Evolutionary conservation across 2,797 vertebrate species (phyloP), one percentile per base, ranked within the genome.

Genomic region (Borostomias antarcticus): DNA sequence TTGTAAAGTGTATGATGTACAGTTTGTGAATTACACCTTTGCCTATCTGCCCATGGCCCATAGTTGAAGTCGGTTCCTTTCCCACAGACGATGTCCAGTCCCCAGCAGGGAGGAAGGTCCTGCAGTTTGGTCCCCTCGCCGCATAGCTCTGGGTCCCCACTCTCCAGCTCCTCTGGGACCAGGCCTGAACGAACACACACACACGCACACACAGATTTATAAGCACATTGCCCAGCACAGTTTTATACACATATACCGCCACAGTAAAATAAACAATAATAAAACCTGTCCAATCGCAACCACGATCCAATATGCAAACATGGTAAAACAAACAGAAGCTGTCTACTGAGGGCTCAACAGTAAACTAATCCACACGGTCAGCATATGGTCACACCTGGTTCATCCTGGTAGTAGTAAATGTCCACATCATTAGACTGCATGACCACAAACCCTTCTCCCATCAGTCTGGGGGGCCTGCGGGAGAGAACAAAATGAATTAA

Each of bases 21-120:
- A 19, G 21, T 54, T 2, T 17, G 30, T 56, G n/a, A 29, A n/a
- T 7, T 32, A 59, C 87, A 98, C 98, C 98, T 97, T 83, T 99
- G 96, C 32, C 96, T 94, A 58, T 99, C 98, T 5, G 95, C 97
- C 98, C 98, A 99, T 0, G 97, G 98, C 1, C 98, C 98, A 6
- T 99, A 99, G 86, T 99, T 99, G 82, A 99, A 98, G 75, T 98
- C 96, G 1, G 97, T 99, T 84, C 97, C 98, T 92, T 99, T 99
- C 0, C 96, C 97, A 86, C 97, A 99, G 66, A 99, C 97, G 4
- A 99, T 98, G 72, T 99, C 98, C 77, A 99, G 87, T 60, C 98
- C 98, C 96, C 96, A 98, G 52, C 98, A 99, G 0, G 98, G 98
- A 56, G 98, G 98, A 52, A 99, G 86, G 75, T 99, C 98, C 90